Evolutionary conservation across 2,113 vertebrate genomes (phyloP).

Genomic region (Sterna hirundo): DNA sequence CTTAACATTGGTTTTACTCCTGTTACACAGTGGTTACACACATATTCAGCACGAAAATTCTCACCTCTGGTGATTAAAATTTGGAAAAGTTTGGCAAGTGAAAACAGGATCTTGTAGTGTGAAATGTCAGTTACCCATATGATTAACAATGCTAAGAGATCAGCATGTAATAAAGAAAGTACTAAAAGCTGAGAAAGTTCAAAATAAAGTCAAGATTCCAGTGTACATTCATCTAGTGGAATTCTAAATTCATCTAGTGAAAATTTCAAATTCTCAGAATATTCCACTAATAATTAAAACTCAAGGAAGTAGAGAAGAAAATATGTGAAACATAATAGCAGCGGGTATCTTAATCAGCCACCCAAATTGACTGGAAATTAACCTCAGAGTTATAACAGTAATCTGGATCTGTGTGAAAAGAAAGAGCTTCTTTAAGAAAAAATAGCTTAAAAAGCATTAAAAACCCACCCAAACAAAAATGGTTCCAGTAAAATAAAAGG

Average conservation of each 20-base stretch:
- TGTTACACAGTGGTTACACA: not conserved
- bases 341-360: not conserved
- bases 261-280: not conserved
- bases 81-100: not conserved
- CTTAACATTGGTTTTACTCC: not conserved
- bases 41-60: not conserved
- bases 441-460: not conserved
- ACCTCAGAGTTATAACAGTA: not conserved
- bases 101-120: not conserved
- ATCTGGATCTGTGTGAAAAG: not conserved
- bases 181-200: not conserved
- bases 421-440: not conserved
- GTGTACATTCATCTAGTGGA: not conserved
- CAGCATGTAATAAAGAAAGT: not conserved
- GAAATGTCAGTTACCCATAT: not conserved
- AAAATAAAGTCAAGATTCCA: not conserved
- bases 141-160: not conserved
- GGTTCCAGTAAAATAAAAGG: not conserved
- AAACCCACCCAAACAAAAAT: not conserved
- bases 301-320: not conserved
- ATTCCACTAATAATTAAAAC: not conserved
- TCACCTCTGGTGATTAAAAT: not conserved
- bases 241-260: not conserved
- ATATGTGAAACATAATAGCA: not conserved
- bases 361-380: not conserved